Evolutionary conservation across 2,888 invertebrate genomes (phyloP), one percentile per base, ranked within the genome.

Genomic region (Dromius quadrimaculatus): DNA sequence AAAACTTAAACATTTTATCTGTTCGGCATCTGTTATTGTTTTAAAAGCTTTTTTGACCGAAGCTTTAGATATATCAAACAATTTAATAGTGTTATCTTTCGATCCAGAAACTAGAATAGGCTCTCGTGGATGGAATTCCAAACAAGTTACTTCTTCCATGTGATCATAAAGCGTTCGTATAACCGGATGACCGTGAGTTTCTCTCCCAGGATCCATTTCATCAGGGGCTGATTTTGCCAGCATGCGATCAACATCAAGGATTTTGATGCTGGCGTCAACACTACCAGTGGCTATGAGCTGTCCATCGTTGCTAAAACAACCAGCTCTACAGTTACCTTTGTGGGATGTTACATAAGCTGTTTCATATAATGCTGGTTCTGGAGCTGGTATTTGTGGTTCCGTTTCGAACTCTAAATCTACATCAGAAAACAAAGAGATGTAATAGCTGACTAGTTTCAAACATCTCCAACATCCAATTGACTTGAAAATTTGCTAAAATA

Each of bases 291-390:
- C 99, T 8, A 98, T 95, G 0, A 99, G 84, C 75, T 97, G 95
- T 0, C 98, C 98, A 83, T 97, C 97, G 5, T 89, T 86, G 73
- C 97, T 97, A 81, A 99, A 99, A 1, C 97, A 96, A 3, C 97
- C 98, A 0, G 98, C 93, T 64, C 98, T 86, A 74, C 98, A 99
- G 68, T 94, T 92, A 76, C 94, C 96, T 84, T 98, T 98, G 83
- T 99, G 98, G 2, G 97, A 95, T 1, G 99, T 99, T 32, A 99
- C 97, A 79, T 98, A 99, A 0, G 98, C 98, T 0, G 99, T 99
- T 84, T 99, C 98, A 80, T 99, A 99, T 6, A 95, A 89, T 0
- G 97, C 95, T 0, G 98, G 98, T 81, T 99, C 98, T 0, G 98
- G 97, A 0, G 98, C 97, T 11, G 95, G 87, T 0, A 93, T 91